phyloP scores from a whole-genome alignment of 2,797 vertebrate species.

The Streptopelia turtur region DNA sequence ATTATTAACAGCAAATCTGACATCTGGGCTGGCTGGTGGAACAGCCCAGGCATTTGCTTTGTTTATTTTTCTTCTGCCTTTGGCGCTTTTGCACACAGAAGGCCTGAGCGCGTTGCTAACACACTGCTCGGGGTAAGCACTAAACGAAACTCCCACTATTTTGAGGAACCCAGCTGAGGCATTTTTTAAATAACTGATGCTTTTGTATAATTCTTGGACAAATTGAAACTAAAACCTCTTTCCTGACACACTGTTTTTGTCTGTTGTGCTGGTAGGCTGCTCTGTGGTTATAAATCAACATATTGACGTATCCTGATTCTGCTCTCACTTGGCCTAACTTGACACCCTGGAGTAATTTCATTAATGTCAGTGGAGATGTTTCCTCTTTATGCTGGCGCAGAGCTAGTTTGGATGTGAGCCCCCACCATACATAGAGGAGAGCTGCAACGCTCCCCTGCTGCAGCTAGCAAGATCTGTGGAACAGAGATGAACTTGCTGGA shows the following conservation, averaged over 20 bases:
- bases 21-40: conserved; percentile 31
- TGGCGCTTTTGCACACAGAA: conserved; percentile 7
- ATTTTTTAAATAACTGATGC: conserved; percentile 19
- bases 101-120: neutral
- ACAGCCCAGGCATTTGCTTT: conserved; percentile 44
- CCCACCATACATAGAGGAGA: neutral
- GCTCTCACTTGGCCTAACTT: neutral
- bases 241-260: neutral
- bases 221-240: conserved; percentile 56
- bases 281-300: neutral
- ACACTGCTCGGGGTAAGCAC: neutral
- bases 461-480: neutral
- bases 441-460: neutral
- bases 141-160: neutral
- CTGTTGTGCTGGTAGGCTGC: neutral
- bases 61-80: conserved; percentile 65
- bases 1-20: conserved; percentile 15
- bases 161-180: conserved; percentile 31
- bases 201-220: conserved; percentile 49
- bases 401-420: neutral
- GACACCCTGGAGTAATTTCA: neutral
- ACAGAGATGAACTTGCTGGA: neutral
- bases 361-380: neutral
- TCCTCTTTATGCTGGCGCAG: neutral
- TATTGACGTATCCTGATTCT: neutral